Base-by-base conservation (phyloP, 2,888 invertebrate species). In the Mythimna impura region DNA sequence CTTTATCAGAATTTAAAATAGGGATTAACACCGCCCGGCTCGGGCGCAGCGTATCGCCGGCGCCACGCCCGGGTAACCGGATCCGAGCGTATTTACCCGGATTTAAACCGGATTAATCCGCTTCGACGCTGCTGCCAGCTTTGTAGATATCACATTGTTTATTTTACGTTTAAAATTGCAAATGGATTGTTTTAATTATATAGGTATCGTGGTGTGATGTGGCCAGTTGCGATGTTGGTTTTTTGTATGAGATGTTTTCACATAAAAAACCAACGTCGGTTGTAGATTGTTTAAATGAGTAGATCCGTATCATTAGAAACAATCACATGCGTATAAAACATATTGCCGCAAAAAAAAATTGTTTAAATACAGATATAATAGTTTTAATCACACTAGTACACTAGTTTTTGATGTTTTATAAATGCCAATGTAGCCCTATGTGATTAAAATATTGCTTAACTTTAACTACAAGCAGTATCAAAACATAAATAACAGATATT, bases 1-100 rank as follows among this genome's bases (percentile, higher is more conserved):
- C 91, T 91, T 94, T 94, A 95, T 94, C 94, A 93, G 93, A 93
- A 94, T 95, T 96, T 95, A 95, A 95, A 96, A 94, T 90, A 89
- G 93, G 95, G 95, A 95, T 96, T 96, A 96, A 91, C 95, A 93
- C 94, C 91, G 91, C 89, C 91, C 88, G 88, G 91, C 92, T 90
- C 89, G 92, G 91, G 90, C 89, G 90, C 82, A 72, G 86, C 93
- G 93, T 94, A 94, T 93, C 94, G 91, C 90, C 87, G 86, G 84
- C 88, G 76, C 89, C 91, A 89, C 91, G 88, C 91, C 89, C 89
- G 87, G 87, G 86, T 76, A 66, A 88, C 87, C 87, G 81, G 81
- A 78, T 76, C 79, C 80, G 75, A 77, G 84, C 88, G 91, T 88
- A 92, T 92, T 91, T 90, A 91, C 88, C 87, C 91, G 92, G 93